Percentiles rank a stretch among this genome's conserved stretches.
Conservation (phyloP, 2,113 vertebrate genomes). For the Egretta garzetta region DNA sequence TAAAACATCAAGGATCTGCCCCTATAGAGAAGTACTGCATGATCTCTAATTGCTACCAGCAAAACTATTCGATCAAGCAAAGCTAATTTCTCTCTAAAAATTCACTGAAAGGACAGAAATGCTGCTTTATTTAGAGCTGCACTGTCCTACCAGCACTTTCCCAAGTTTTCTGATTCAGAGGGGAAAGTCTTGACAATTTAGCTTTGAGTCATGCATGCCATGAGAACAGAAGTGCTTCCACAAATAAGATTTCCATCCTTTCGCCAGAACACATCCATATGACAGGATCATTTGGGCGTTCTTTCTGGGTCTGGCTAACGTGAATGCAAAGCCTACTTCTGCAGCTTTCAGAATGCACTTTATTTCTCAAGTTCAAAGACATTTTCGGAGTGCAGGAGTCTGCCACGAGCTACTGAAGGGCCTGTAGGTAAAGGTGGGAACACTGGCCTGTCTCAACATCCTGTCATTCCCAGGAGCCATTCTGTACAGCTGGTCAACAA, state of each 20-base stretch:
- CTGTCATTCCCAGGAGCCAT: background rate
- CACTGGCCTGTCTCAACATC: background rate
- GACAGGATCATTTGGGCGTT: background rate
- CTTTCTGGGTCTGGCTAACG: background rate
- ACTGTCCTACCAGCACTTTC: background rate
- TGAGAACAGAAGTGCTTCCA: background rate
- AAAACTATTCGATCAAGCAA: background rate
- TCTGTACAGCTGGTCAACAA: background rate
- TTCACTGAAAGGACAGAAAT: background rate
- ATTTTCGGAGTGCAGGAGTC: background rate
- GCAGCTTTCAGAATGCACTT: background rate
- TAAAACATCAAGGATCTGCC: background rate
- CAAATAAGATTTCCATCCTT: background rate
- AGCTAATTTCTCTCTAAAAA: background rate
- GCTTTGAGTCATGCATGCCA: background rate
- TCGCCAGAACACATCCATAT: background rate
- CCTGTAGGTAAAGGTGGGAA: background rate
- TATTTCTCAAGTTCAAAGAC: background rate
- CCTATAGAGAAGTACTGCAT: background rate
- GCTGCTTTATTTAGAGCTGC: background rate
- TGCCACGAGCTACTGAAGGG: background rate
- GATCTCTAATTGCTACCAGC: background rate
- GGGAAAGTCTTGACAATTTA: background rate
- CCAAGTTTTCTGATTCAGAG: background rate
- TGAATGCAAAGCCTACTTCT: background rate